phyloP scores from a whole-genome alignment of 2,888 invertebrate species.

The Metacarcinus magister region DNA sequence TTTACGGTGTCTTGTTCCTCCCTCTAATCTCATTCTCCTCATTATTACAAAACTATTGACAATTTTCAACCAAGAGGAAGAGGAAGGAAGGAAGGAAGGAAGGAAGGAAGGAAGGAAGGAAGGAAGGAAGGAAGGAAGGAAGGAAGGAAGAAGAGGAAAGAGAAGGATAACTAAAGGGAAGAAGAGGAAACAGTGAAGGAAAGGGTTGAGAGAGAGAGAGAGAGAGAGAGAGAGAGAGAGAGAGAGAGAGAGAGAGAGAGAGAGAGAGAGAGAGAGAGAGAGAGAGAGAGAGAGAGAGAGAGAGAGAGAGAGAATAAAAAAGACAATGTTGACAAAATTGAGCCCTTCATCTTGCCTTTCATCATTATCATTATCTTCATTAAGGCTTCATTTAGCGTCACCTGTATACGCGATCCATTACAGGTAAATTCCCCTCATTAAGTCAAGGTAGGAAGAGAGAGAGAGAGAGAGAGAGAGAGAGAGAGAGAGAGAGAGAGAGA shows the following conservation, averaged over 20 bases:
- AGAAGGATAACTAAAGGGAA: too few species aligned
- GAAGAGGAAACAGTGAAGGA: not conserved
- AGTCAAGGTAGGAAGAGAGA: not conserved
- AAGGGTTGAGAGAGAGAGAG: not conserved
- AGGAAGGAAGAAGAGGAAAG: not conserved
- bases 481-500: not conserved
- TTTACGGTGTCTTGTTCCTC: slow-evolving; percentile 40
- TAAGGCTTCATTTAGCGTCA: not conserved
- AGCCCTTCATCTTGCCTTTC: not conserved
- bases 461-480: not conserved
- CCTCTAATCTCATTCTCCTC: not conserved
- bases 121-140: not conserved
- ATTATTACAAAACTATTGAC: slow-evolving; percentile 2
- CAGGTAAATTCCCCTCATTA: slow-evolving; percentile 41
- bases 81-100: not conserved
- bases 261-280: slow-evolving; percentile 38
- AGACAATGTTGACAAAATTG: not conserved
- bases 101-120: not conserved
- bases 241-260: not conserved
- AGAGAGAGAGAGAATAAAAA: not conserved
- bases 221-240: not conserved
- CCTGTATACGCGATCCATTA: not conserved
- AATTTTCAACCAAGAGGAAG: not conserved
- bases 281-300: not conserved
- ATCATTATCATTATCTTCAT: not conserved